Evolutionary conservation across 2,888 invertebrate genomes (phyloP).

Genomic region (Toxonevra muliebris): DNA sequence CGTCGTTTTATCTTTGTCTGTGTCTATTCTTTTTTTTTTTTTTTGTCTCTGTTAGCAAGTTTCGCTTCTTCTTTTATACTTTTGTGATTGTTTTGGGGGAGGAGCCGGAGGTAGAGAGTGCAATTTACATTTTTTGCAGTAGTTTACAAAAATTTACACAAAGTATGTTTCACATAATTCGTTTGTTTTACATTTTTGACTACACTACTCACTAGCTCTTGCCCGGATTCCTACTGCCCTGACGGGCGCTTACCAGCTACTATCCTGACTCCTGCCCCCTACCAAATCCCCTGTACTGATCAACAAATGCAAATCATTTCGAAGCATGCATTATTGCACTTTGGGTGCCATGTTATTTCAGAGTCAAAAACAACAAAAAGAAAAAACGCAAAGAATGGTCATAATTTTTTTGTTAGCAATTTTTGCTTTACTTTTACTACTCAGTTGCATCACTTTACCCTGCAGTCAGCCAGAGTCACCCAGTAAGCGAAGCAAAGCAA

Average conservation of each 20-base stretch:
- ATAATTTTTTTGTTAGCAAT: constrained; percentile 23
- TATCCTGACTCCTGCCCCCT: too few relatives aligned
- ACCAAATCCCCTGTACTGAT: background rate
- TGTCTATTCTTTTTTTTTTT: too few relatives aligned
- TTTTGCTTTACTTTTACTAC: background rate
- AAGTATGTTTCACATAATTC: constrained; percentile 24
- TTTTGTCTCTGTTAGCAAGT: too few relatives aligned
- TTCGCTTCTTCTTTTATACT: too few relatives aligned
- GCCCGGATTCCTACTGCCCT: too few relatives aligned
- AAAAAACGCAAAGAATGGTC: constrained; percentile 9
- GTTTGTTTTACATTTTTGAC: constrained; percentile 10
- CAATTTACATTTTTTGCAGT: constrained; percentile 27
- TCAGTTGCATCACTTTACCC: constrained; percentile 9
- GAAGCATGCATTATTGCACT: constrained; percentile 11
- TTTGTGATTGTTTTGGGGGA: too few relatives aligned
- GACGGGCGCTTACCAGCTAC: too few relatives aligned
- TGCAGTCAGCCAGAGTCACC: background rate
- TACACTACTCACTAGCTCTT: background rate
- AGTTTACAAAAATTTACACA: constrained; percentile 27
- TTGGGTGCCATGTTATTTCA: constrained; percentile 12
- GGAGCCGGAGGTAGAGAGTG: constrained; percentile 2
- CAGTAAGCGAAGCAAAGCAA: background rate
- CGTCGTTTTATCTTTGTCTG: too few relatives aligned
- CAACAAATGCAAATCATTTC: background rate
- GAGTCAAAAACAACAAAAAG: too few relatives aligned